A percentile compares a stretch with the other conserved stretches of the same genome.
These are phyloP conservation scores for Bilobella aurantiaca DNA, from an alignment of 1,140 invertebrate species.

Conservation along the genomic window DNA sequence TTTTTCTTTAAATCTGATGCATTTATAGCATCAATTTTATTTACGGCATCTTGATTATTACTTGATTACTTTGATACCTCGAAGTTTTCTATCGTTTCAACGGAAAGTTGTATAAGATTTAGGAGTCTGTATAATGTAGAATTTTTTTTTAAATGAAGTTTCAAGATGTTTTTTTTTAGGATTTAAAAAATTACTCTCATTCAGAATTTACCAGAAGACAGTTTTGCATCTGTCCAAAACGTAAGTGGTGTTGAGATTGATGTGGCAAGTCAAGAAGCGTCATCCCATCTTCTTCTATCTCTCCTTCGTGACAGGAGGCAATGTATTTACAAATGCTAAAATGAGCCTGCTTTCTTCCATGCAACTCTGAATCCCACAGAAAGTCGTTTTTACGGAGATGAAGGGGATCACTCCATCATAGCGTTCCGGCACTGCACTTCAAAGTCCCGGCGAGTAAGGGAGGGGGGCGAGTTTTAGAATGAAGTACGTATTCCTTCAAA, in stretches of 20 bases:
- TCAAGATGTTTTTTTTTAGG: background rate
- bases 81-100: too few species aligned
- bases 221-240: background rate
- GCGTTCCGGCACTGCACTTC: too few species aligned
- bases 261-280: background rate
- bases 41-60: too few species aligned
- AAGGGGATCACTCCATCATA: too few species aligned
- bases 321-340: background rate
- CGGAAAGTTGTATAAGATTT: too few species aligned
- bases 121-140: too few species aligned
- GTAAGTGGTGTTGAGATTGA: background rate
- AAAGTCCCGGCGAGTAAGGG: too few species aligned
- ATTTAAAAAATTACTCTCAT: background rate
- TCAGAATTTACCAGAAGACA: background rate
- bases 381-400: background rate
- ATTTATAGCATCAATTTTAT: too few species aligned
- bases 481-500: background rate
- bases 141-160: background rate
- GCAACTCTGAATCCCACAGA: background rate
- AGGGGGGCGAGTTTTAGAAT: background rate
- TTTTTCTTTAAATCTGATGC: too few species aligned
- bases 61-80: too few species aligned
- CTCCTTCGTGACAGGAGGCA: background rate
- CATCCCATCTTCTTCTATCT: background rate
- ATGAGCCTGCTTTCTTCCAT: background rate